These are phyloP conservation scores for Hipposideros larvatus DNA, from an alignment of 2,797 vertebrate species.

Conservation along the genomic window DNA sequence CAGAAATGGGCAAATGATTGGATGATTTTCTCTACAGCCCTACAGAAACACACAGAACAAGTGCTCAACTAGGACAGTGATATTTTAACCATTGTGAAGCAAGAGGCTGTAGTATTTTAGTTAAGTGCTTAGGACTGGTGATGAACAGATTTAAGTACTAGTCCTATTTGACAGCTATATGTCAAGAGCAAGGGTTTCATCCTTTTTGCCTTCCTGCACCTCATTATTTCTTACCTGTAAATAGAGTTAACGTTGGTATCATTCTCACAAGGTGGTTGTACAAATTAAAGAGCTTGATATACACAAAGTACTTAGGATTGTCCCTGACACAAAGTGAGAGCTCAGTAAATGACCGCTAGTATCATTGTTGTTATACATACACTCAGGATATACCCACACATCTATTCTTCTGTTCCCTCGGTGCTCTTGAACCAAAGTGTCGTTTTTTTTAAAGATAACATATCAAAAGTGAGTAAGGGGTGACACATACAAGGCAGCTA, in stretches of 20 bases:
- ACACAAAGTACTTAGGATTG: not conserved
- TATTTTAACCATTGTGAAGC: not conserved
- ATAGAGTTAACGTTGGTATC: not conserved
- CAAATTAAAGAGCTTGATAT: not conserved
- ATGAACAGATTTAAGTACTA: not conserved
- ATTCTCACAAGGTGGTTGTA: not conserved
- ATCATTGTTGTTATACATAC: not conserved
- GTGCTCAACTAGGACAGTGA: not conserved
- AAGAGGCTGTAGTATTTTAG: not conserved
- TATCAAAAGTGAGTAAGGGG: not conserved
- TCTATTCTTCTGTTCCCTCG: not conserved
- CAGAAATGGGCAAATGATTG: not conserved
- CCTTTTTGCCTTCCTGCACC: not conserved
- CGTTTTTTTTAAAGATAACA: not conserved
- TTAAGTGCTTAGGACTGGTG: not conserved
- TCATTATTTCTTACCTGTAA: not conserved
- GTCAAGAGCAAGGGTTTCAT: not conserved
- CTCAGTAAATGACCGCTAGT: not conserved
- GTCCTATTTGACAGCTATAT: not conserved
- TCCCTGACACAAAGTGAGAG: not conserved
- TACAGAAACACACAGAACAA: slow-evolving; percentile 11
- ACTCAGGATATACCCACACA: not conserved
- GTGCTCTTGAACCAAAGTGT: not conserved
- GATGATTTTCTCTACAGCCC: not conserved
- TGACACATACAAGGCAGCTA: not conserved